Base-by-base conservation (phyloP, 2,888 invertebrate species). In the Agrotis exclamationis region DNA sequence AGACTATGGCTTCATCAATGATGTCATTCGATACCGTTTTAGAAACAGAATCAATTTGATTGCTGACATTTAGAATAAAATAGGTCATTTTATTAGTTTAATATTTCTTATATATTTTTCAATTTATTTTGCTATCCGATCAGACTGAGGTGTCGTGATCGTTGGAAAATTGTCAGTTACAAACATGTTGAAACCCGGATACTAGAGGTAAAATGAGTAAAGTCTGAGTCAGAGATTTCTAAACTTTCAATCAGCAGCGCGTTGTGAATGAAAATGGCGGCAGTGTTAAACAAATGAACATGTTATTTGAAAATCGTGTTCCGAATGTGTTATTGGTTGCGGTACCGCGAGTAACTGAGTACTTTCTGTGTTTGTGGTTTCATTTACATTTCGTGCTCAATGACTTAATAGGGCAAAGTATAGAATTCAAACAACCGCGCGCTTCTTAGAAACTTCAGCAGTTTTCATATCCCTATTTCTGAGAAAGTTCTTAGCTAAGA, bases 291-390 rank as follows among this genome's bases (percentile, higher is more conserved):
- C 70, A 76, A 80, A 89, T 77, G 83, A 85, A 76, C 70, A 80
- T 86, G 88, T 88, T 88, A 78, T 89, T 88, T 85, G 76, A 77
- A 85, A 85, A 86, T 85, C 90, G 90, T 89, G 87, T 71, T 80
- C 63, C 47, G 80, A 83, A 82, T 86, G 77, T 81, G 78, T 82
- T 85, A 82, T 84, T 79, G 57, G 69, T 76, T 83, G 76, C 80
- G 84, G 85, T 78, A 67, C 47, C 50, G 44, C 54, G 77, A 78
- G 80, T 66, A 48, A n/a, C 45, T 16, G 74, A 74, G 60, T 83
- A 66, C 51, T 57, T 63, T 76, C 59, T 79, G 65, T 76, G 73
- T 62, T 69, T 72, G 68, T 74, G 73, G 69, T 71, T 65, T 64
- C 50, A 69, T 79, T 79, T 63, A 74, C 68, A 68, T 74, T 74